These are phyloP conservation scores for Pristiophorus japonicus DNA, from an alignment of 2,113 vertebrate species.

Conservation along the genomic window DNA sequence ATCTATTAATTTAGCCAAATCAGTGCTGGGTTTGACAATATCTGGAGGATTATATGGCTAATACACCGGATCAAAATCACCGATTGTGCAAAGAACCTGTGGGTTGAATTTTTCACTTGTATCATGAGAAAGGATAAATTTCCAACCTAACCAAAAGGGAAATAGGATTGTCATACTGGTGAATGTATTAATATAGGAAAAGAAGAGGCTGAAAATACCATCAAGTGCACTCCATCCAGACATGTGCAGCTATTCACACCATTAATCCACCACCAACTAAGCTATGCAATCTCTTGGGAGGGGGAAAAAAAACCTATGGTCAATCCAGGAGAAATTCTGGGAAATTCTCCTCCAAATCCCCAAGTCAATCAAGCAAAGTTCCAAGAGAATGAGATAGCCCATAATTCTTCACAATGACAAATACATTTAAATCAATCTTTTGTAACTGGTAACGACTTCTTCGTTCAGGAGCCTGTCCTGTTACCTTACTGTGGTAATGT, in stretches of 20 bases:
- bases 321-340: background rate
- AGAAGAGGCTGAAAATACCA: background rate
- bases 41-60: background rate
- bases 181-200: background rate
- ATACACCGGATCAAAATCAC: background rate
- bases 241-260: background rate
- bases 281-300: background rate
- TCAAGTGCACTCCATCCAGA: background rate
- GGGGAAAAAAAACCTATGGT: background rate
- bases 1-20: slow-evolving; percentile 4
- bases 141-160: background rate
- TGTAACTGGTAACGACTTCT: background rate
- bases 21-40: background rate
- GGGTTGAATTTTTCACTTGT: background rate
- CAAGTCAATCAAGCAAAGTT: background rate
- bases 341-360: background rate
- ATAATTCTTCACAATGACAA: background rate
- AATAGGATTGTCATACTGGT: background rate
- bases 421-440: background rate
- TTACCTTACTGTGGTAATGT: background rate
- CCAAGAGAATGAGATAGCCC: background rate
- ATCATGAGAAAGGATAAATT: background rate
- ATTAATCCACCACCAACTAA: background rate
- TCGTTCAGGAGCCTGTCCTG: background rate
- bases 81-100: background rate